These are phyloP conservation scores for Thalpophila matura DNA, from an alignment of 2,888 invertebrate species.

Conservation along the genomic window DNA sequence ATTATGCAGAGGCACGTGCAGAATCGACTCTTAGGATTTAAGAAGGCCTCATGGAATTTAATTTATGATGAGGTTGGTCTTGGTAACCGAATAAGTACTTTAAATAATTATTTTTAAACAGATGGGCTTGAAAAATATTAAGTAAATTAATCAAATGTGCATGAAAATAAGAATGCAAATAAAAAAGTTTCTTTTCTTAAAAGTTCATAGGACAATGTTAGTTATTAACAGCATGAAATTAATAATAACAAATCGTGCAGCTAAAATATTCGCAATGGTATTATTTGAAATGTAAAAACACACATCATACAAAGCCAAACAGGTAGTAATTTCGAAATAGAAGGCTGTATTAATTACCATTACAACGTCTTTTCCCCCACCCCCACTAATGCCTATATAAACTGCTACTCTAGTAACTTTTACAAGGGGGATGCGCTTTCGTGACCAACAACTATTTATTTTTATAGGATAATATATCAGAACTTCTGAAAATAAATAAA, in stretches of 20 bases:
- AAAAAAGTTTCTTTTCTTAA: no score
- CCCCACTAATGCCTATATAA: conserved; percentile 16
- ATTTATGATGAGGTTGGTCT: no score
- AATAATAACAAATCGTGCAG: neutral
- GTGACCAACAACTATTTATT: conserved; percentile 53
- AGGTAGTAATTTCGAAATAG: conserved; percentile 11
- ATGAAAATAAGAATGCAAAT: no score
- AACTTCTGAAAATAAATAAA: conserved; percentile 33
- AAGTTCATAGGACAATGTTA: no score
- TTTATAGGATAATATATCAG: conserved; percentile 12
- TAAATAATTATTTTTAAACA: neutral
- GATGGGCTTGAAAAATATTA: neutral
- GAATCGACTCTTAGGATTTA: conserved; percentile 25
- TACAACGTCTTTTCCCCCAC: conserved; percentile 25
- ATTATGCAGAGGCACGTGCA: conserved; percentile 50
- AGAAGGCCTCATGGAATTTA: neutral
- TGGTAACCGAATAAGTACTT: neutral
- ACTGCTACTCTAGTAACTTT: conserved; percentile 37
- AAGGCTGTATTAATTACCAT: conserved; percentile 24
- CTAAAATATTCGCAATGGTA: no score
- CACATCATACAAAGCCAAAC: neutral
- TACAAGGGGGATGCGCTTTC: conserved; percentile 24
- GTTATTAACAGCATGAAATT: neutral
- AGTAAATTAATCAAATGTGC: neutral
- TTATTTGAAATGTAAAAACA: no score